Evolutionary conservation across 2,113 vertebrate species (phyloP), one percentile per base, ranked within the genome.

Genomic region (Amphiprion ocellaris): DNA sequence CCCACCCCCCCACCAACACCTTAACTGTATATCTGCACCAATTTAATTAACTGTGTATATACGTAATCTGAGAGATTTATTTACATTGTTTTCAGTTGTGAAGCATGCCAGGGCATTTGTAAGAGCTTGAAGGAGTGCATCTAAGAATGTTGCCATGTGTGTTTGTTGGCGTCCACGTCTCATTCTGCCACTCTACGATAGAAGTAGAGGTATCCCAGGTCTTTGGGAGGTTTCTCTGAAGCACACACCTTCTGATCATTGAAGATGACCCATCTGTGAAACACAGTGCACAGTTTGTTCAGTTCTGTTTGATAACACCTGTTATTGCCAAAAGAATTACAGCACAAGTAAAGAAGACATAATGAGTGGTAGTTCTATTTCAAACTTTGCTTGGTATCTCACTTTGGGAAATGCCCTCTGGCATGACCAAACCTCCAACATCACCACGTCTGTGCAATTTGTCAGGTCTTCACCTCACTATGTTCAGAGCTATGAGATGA

Each of bases 181-280:
- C 96, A 99, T 91, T 97, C 98, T 64, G 94, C 82, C 79, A 96
- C 95, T 91, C 97, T 95, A 90, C 97, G 95, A 87, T 99, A 99
- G 94, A 99, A 98, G 95, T 99, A 99, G 92, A 99, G 97, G 93
- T 99, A 99, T 77, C 98, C 98, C 94, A 99, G 94, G 93, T 99
- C 98, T 93, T 99, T 99, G 79, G 97, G 98, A 1, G 98, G 98
- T 93, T 99, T 99, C 93, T 99, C 98, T 28, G 98, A 99, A 92
- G 98, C 98, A 81, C 97, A 98, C 70, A 99, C 98, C 94, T 99
- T 99, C 95, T 99, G 98, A 94, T 99, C 97, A 0, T 99, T 99
- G 94, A 98, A 99, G 92, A 99, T 99, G 83, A 99, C 97, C 98
- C 98, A 99, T 83, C 98, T 99, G 74, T 14, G n/a, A 54, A 59